Evolutionary conservation across 2,113 vertebrate genomes (phyloP), one percentile per base, ranked within the genome.

Genomic region (Cettia cetti): DNA sequence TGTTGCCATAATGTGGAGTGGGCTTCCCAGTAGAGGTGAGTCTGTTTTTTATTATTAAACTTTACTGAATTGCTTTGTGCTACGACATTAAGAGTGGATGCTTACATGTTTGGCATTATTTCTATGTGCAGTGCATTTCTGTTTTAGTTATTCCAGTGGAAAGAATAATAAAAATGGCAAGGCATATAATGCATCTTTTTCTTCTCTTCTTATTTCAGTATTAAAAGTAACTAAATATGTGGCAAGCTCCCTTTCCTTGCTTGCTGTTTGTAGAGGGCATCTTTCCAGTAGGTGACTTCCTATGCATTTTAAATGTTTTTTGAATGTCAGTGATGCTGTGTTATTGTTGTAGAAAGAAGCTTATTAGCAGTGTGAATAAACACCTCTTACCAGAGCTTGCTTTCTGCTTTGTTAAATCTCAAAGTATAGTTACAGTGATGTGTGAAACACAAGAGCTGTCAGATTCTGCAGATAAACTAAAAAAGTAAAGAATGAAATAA

Each of bases 11-110:
- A 99, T 99, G 98, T 99, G 98, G 98, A 98, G 95, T 95, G 98
- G 98, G 97, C 98, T 98, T 97, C 97, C 98, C 78, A 98, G 97
- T 91, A 98, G 97, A 99, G 98, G 98, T 99, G 96, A 98, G 98
- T 95, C 95, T 97, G 52, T 31, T 97, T 97, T 97, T 97, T 97
- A 97, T 97, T 95, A 94, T 97, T 93, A 96, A 97, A 97, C 97
- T 97, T 97, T 88, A 78, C 49, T 84, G 72, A 86, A 63, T 95
- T 95, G 92, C 72, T 93, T 87, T 93, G 90, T 96, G 89, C 44
- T 96, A 33, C 16, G 14, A 74, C 86, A 47, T 59, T 90, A 79
- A 54, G 86, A 75, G 60, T 80, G 33, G 76, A 87, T 96, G 95
- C 88, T 95, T 96, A 79, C 17, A 7, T 82, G 56, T 31, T 79